A percentile compares a stretch with the other conserved stretches of the same genome.
Evolutionary conservation across 2,888 invertebrate genomes (phyloP).

Genomic region (Ochropleura leucogaster): DNA sequence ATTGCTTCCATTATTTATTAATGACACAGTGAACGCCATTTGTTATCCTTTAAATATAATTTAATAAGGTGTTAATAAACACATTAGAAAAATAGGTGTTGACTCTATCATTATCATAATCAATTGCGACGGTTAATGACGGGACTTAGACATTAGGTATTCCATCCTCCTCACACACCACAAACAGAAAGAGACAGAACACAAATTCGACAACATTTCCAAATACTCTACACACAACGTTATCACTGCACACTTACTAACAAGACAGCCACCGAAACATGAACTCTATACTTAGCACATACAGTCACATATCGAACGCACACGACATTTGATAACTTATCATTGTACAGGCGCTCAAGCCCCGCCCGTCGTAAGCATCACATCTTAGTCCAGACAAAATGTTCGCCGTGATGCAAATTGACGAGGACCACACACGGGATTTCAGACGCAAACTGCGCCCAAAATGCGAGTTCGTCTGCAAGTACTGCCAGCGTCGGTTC

Average conservation of each 20-base stretch:
- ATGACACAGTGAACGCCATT: conserved; percentile 15
- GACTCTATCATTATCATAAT: conserved; percentile 57
- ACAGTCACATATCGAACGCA: conserved; percentile 75
- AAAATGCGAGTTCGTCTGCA: conserved; percentile 99
- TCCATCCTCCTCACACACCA: conserved; percentile 56
- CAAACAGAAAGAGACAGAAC: conserved; percentile 58
- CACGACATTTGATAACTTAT: conserved; percentile 85
- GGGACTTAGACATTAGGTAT: conserved; percentile 67
- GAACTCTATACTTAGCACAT: conserved; percentile 69
- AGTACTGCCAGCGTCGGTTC: conserved; percentile 99
- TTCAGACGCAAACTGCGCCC: conserved; percentile 97
- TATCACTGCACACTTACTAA: conserved; percentile 67
- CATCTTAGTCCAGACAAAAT: conserved; percentile 92
- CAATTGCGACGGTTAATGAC: conserved; percentile 67
- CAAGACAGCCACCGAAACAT: conserved; percentile 66
- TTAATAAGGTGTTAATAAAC: conserved; percentile 51
- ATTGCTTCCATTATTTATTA: conserved; percentile 35
- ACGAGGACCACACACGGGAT: conserved; percentile 96
- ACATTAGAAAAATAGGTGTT: conserved; percentile 34
- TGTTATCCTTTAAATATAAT: conserved; percentile 38
- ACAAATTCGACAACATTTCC: conserved; percentile 65
- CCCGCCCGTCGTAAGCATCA: conserved; percentile 88
- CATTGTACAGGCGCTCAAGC: conserved; percentile 87
- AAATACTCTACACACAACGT: conserved; percentile 67
- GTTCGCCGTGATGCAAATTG: conserved; percentile 97